Evolutionary conservation across 2,888 invertebrate species (phyloP).

Genomic region (Seladonia tumulorum): DNA sequence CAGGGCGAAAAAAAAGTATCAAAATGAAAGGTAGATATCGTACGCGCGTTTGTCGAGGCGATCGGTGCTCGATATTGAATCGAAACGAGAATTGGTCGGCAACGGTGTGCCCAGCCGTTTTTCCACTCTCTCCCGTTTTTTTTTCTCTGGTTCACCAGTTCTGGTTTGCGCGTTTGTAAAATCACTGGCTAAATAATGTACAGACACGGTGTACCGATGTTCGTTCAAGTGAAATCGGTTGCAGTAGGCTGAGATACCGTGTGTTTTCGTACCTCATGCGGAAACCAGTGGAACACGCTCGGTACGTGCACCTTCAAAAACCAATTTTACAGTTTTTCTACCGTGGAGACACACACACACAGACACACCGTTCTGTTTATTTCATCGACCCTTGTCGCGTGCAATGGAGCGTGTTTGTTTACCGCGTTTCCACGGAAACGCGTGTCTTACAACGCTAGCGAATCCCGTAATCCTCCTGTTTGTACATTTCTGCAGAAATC

Average conservation of each 20-base stretch:
- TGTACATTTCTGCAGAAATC: neutral
- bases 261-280: slow-evolving; percentile 58
- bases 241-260: slow-evolving; percentile 58
- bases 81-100: slow-evolving; percentile 49
- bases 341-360: neutral
- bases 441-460: neutral
- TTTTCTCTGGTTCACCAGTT: slow-evolving; percentile 41
- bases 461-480: neutral
- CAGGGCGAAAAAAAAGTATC: neutral
- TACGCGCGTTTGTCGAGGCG: slow-evolving; percentile 45
- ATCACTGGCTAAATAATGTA: slow-evolving; percentile 64
- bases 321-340: slow-evolving; percentile 30
- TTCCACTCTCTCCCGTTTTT: neutral
- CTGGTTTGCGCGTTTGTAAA: slow-evolving; percentile 65
- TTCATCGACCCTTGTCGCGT: slow-evolving; percentile 8
- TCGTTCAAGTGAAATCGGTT: slow-evolving; percentile 67
- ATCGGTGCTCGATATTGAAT: slow-evolving; percentile 47
- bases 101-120: slow-evolving; percentile 16
- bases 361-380: neutral
- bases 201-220: slow-evolving; percentile 57
- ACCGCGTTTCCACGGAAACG: neutral
- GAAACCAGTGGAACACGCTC: slow-evolving; percentile 51
- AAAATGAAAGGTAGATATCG: slow-evolving; percentile 15
- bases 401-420: slow-evolving; percentile 15
- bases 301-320: slow-evolving; percentile 36